Percentiles rank a stretch among this genome's conserved stretches.
Conservation (phyloP, 2,797 vertebrate species). For the Glossophaga mutica region DNA sequence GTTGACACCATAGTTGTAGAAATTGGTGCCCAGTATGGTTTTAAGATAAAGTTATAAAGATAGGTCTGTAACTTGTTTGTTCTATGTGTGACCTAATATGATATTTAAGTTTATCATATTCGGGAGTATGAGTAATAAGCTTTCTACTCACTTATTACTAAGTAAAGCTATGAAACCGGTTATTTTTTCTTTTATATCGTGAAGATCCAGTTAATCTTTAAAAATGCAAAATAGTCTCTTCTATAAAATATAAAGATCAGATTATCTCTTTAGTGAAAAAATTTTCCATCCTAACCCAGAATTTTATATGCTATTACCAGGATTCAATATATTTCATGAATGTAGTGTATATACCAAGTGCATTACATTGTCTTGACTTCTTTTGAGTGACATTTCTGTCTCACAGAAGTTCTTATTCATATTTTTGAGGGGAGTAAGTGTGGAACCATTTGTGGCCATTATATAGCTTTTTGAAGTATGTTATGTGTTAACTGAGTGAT, state of each 20-base stretch:
- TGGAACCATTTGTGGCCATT: neutral
- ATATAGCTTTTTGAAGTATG: neutral
- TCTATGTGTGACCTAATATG: neutral
- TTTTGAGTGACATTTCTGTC: conserved; percentile 24
- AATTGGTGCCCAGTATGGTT: neutral
- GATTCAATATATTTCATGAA: neutral
- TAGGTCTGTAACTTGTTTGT: neutral
- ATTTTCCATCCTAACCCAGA: neutral
- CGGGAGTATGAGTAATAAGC: neutral
- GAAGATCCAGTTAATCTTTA: neutral
- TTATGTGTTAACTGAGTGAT: conserved; percentile 5
- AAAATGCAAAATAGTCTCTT: conserved; percentile 8
- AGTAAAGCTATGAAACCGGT: neutral
- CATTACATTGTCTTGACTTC: conserved; percentile 29
- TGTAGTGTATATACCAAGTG: neutral
- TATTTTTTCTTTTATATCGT: neutral
- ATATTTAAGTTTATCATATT: neutral
- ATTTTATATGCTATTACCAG: neutral
- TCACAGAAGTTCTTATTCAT: neutral
- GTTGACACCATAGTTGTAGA: neutral
- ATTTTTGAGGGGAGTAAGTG: neutral
- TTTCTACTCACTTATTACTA: neutral
- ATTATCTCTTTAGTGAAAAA: neutral
- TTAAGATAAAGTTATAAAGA: neutral
- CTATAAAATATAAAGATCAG: conserved; percentile 1